These are phyloP conservation scores for Lethocerus indicus DNA, from an alignment of 1,140 invertebrate species.

Conservation along the genomic window DNA sequence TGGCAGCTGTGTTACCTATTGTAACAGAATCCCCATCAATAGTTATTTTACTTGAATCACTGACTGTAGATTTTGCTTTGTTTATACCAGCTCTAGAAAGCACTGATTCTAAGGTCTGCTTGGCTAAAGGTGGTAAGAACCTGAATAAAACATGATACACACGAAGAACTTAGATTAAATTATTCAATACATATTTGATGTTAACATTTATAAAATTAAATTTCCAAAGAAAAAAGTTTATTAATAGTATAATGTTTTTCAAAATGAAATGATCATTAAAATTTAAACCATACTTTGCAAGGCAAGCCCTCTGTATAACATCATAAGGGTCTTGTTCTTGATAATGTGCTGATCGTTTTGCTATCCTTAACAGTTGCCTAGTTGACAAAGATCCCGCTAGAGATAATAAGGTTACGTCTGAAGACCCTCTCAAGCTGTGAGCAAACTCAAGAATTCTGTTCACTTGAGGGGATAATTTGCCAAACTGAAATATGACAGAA, in stretches of 20 bases:
- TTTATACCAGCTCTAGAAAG: conserved; percentile 44
- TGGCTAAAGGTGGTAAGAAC: conserved; percentile 72
- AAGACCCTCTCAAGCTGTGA: conserved; percentile 54
- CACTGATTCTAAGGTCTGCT: conserved; percentile 60
- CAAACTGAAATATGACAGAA: conserved; percentile 35
- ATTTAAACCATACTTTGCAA: conserved; percentile 38
- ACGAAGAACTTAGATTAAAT: neutral
- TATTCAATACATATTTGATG: no score
- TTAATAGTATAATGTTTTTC: neutral
- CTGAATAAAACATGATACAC: conserved; percentile 23
- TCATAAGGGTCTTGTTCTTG: conserved; percentile 44
- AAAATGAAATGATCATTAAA: neutral
- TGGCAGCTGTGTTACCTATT: conserved; percentile 61
- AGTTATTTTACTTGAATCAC: conserved; percentile 20
- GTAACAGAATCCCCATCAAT: conserved; percentile 41
- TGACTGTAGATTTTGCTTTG: conserved; percentile 19
- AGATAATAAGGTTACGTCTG: conserved; percentile 50
- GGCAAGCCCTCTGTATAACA: conserved; percentile 64
- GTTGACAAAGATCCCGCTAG: conserved; percentile 73
- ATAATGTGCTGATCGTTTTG: conserved; percentile 47
- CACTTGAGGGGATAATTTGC: conserved; percentile 37
- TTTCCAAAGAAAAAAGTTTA: neutral
- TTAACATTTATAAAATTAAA: no score
- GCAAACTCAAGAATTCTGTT: conserved; percentile 57
- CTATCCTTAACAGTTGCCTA: conserved; percentile 68